Evolutionary conservation across 2,888 invertebrate species (phyloP), one percentile per base, ranked within the genome.

Genomic region (Melipona bicolor): DNA sequence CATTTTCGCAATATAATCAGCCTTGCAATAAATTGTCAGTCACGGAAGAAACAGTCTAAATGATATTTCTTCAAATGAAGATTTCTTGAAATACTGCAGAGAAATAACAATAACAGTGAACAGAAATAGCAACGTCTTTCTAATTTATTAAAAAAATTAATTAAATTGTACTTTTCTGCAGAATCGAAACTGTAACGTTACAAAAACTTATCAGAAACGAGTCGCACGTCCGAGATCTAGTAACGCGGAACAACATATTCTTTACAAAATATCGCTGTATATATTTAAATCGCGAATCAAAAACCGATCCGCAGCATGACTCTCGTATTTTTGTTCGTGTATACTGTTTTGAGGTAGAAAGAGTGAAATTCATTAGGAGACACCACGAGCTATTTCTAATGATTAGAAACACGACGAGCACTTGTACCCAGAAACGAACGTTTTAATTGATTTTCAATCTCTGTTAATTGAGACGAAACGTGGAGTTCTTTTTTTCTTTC

Each of bases 261-360:
- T 21, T 36, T 36, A 65, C 36, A 21, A 17, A 43, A 36, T 36
- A 65, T 52, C 27, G 27, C 27, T 27, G 52, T 43, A 11, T 43
- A 19, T n/a, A 17, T 73, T 67, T 50, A 49, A 49, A 54, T 56
- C 27, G 27, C 75, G 59, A 80, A 78, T 68, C 72, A 54, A 62
- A 73, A 78, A 64, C 65, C 27, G 67, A 69, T 83, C 65, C 77
- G 36, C 78, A 50, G 65, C 61, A 73, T 69, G 73, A 78, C 78
- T 76, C 73, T 74, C 59, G 54, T 79, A 43, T 64, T 59, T 32
- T 56, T 52, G 24, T 73, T 43, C 17, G 54, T 65, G 32, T 79
- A 71, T 62, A 62, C 43, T 54, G 72, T 68, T 75, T 72, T 79
- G 84, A 85, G 85, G 84, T 84, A 85, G 84, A 81, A 77, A 77